These are phyloP conservation scores for Procambarus clarkii DNA, from an alignment of 1,140 invertebrate species.

Conservation along the genomic window DNA sequence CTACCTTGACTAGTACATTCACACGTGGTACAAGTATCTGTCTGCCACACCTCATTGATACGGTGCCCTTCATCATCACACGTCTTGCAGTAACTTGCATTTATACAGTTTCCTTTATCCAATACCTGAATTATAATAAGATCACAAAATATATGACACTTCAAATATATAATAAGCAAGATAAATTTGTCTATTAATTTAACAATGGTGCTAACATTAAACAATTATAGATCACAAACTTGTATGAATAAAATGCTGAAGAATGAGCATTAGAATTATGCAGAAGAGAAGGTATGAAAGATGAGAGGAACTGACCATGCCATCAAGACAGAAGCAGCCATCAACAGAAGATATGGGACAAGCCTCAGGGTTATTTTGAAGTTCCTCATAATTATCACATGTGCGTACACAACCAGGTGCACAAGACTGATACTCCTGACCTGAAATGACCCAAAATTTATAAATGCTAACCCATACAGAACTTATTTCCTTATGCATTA, in stretches of 20 bases:
- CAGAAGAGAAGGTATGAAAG: background rate
- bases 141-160: background rate
- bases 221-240: background rate
- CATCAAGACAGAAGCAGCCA: slow-evolving; percentile 89
- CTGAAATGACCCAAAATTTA: slow-evolving; percentile 72
- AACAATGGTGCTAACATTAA: background rate
- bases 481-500: no score
- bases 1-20: slow-evolving; percentile 78
- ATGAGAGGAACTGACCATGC: slow-evolving; percentile 78
- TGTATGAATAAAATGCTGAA: no score
- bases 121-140: slow-evolving; percentile 76
- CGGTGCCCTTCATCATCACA: slow-evolving; percentile 83
- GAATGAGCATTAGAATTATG: background rate
- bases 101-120: slow-evolving; percentile 80
- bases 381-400: slow-evolving; percentile 79
- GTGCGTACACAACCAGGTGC: slow-evolving; percentile 82
- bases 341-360: slow-evolving; percentile 78
- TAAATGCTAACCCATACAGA: no score
- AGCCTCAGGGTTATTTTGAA: slow-evolving; percentile 74
- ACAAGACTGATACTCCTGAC: slow-evolving; percentile 83
- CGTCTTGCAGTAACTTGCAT: slow-evolving; percentile 79
- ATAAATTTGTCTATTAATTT: background rate
- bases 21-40: slow-evolving; percentile 86
- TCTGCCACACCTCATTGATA: slow-evolving; percentile 80
- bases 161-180: no score